A percentile compares a stretch with the other conserved stretches of the same genome.
Evolutionary conservation across 30 jellyfish, hydroid and myxozoan species (phyloP).

Genomic region (Clytia hemisphaerica): DNA sequence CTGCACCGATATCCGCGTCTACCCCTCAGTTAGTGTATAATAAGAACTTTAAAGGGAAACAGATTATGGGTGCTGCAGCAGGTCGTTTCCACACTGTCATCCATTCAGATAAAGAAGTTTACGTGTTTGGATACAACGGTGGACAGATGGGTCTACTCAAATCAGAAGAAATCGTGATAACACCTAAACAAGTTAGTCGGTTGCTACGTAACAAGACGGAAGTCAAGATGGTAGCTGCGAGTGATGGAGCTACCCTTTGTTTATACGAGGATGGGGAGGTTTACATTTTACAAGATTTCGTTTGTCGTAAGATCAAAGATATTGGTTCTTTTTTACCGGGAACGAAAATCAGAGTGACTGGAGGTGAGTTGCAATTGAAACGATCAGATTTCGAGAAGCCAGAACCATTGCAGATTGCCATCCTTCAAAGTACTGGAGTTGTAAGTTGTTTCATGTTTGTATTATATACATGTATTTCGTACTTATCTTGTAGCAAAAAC

Average conservation of each 20-base stretch:
- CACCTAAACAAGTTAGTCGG: conserved; percentile 44
- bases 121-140: conserved; percentile 78
- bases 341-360: too few relatives aligned
- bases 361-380: conserved; percentile 31
- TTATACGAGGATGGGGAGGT: conserved; percentile 63
- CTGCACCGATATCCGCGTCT: conserved; percentile 39
- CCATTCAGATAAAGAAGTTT: conserved; percentile 50
- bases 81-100: conserved; percentile 75
- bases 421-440: conserved; percentile 38
- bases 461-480: too few relatives aligned
- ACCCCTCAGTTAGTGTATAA: conserved; percentile 41
- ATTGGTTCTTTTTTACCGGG: too few relatives aligned
- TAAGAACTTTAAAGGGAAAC: conserved; percentile 48
- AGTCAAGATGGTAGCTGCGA: conserved; percentile 47
- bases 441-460: conserved; percentile 15
- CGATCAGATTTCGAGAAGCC: conserved; percentile 39
- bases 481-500: too few relatives aligned
- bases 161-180: conserved; percentile 43
- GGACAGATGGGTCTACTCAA: conserved; percentile 78
- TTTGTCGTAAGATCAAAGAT: conserved; percentile 40
- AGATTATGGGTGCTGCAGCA: conserved; percentile 65
- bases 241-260: conserved; percentile 87
- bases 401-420: conserved; percentile 43
- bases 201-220: conserved; percentile 25
- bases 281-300: conserved; percentile 48